phyloP scores from a whole-genome alignment of 92 coral and sea anemone genomes.

The Bergia puertoricense region DNA sequence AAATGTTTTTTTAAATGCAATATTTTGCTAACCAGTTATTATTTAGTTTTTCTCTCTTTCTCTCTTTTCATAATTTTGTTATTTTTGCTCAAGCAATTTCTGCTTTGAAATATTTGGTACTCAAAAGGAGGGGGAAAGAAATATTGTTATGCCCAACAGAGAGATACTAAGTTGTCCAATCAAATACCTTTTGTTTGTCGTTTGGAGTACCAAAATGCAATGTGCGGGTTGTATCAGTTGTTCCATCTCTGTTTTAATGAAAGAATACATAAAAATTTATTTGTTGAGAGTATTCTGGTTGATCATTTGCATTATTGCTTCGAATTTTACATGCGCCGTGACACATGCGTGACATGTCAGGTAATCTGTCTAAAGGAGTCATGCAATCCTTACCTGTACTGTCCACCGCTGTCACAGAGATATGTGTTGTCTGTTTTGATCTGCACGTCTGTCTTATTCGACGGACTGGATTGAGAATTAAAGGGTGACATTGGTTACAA shows the following conservation, averaged over 20 bases:
- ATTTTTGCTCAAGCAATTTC: too few species aligned
- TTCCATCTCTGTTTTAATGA: slow-evolving; percentile 17
- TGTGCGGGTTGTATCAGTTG: slow-evolving; percentile 29
- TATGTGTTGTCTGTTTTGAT: slow-evolving; percentile 38
- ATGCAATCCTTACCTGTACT: slow-evolving; percentile 19
- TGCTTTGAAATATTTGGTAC: too few species aligned
- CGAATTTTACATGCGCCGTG: too few species aligned
- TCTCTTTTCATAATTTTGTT: too few species aligned
- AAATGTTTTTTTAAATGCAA: too few species aligned
- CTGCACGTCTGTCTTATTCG: slow-evolving; percentile 26
- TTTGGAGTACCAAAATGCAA: slow-evolving; percentile 24
- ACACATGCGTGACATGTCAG: not conserved
- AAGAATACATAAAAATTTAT: too few species aligned
- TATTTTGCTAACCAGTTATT: not conserved
- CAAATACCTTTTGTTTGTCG: slow-evolving; percentile 6
- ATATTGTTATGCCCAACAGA: too few species aligned
- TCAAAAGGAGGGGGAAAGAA: too few species aligned
- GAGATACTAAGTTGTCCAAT: not conserved
- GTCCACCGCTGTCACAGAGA: slow-evolving; percentile 16
- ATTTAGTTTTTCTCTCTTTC: too few species aligned
- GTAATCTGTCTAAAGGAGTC: not conserved
- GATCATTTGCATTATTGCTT: not conserved
- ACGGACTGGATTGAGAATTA: not conserved
- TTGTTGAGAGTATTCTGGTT: too few species aligned
- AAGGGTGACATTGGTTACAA: too few species aligned